Percentiles rank a stretch among this genome's conserved stretches.
Conservation (phyloP, 2,888 invertebrate genomes). For the Drosophila heteroneura region DNA sequence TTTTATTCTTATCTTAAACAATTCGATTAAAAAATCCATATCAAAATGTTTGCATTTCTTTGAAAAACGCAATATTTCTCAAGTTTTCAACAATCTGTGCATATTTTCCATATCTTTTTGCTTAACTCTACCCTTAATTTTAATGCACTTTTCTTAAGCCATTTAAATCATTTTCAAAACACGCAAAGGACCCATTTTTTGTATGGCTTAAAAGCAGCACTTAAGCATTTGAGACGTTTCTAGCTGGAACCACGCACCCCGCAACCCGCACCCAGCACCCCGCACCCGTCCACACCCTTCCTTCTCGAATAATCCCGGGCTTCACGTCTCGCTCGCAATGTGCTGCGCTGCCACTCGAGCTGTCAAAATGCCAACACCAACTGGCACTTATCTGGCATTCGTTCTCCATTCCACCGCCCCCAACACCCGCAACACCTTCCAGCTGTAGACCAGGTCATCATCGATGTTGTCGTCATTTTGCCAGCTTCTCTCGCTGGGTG, state of each 20-base stretch:
- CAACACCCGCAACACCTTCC: too few species aligned
- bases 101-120: too few species aligned
- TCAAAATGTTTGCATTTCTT: not conserved
- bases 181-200: not conserved
- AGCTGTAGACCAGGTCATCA: conserved; percentile 17
- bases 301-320: not conserved
- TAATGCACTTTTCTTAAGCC: not conserved
- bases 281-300: not conserved
- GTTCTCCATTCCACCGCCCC: not conserved
- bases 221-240: conserved; percentile 13
- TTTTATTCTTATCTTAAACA: not conserved
- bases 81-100: not conserved
- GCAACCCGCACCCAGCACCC: not conserved
- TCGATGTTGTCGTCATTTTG: conserved; percentile 28
- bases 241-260: too few species aligned
- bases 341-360: conserved; percentile 37
- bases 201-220: conserved; percentile 10
- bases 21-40: not conserved
- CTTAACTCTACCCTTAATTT: too few species aligned
- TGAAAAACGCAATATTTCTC: not conserved
- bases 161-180: conserved; percentile 1
- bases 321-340: not conserved
- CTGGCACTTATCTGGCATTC: conserved; percentile 52
- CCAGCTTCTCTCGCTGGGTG: conserved; percentile 24
- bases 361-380: conserved; percentile 67